Percentiles rank a stretch among this genome's conserved stretches.
Evolutionary conservation across 2,113 vertebrate genomes (phyloP).

Genomic region (Actenoides lindsayi): DNA sequence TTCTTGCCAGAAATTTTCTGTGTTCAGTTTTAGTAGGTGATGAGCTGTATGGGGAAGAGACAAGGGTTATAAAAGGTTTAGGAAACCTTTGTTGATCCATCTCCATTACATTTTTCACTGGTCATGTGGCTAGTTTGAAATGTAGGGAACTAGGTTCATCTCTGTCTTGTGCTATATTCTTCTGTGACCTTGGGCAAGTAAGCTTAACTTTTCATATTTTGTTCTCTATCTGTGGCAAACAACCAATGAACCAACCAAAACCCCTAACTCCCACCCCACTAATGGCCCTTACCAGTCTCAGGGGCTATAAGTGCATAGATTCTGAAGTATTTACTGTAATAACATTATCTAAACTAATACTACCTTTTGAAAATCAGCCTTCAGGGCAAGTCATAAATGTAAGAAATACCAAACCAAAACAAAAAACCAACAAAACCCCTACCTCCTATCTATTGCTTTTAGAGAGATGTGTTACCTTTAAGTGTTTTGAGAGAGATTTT

Average conservation of each 20-base stretch:
- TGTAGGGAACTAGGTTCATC: not conserved
- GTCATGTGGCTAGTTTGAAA: not conserved
- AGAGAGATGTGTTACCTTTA: not conserved
- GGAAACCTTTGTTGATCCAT: not conserved
- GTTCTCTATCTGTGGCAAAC: not conserved
- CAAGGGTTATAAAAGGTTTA: not conserved
- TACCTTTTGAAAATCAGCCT: not conserved
- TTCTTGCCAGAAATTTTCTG: not conserved
- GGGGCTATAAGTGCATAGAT: not conserved
- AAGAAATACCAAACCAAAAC: not conserved
- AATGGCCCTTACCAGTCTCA: not conserved
- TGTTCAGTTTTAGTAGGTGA: not conserved
- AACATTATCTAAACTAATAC: not conserved
- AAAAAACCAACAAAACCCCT: not conserved
- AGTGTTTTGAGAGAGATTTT: not conserved
- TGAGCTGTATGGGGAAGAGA: not conserved
- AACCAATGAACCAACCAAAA: not conserved
- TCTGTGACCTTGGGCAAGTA: not conserved
- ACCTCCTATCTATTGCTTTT: not conserved
- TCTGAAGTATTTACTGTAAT: not conserved
- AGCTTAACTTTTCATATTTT: not conserved
- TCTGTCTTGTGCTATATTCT: not conserved
- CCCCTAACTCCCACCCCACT: not conserved
- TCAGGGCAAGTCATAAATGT: not conserved
- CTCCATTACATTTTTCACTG: not conserved